phyloP scores from a whole-genome alignment of 2,113 vertebrate genomes.

The Rhabdomys dilectus region DNA sequence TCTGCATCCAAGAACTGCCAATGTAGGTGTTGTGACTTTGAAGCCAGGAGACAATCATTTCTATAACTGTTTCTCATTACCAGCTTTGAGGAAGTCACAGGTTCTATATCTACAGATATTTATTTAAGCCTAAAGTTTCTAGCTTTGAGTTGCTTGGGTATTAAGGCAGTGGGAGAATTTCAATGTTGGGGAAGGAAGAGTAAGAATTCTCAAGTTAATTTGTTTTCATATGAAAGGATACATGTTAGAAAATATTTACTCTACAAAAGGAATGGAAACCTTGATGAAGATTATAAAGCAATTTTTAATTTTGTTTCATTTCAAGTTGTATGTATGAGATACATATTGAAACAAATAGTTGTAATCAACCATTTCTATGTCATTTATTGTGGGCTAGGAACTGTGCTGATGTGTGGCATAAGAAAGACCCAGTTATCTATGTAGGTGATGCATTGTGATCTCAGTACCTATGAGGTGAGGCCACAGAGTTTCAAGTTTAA shows the following conservation, averaged over 20 bases:
- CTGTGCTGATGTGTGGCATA: too few species aligned
- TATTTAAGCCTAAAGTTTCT: background rate
- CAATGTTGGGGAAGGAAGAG: background rate
- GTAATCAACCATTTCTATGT: background rate
- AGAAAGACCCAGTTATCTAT: background rate
- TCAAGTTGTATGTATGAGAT: background rate
- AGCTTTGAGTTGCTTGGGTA: background rate
- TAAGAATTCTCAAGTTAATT: background rate
- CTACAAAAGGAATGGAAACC: background rate
- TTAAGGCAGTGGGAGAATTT: background rate
- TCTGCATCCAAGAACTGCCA: background rate
- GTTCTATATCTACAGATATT: background rate
- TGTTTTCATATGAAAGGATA: background rate
- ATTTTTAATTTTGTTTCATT: background rate
- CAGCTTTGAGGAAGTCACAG: background rate
- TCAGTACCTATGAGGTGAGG: background rate
- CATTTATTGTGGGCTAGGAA: background rate
- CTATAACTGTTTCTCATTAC: background rate
- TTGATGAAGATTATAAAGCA: background rate
- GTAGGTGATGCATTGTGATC: too few species aligned
- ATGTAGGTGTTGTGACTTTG: background rate
- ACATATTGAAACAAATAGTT: background rate
- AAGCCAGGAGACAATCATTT: background rate
- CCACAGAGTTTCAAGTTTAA: background rate
- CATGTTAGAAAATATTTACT: background rate